Evolutionary conservation across 2,888 invertebrate genomes (phyloP).

Genomic region (Pyrrhosoma nymphula): DNA sequence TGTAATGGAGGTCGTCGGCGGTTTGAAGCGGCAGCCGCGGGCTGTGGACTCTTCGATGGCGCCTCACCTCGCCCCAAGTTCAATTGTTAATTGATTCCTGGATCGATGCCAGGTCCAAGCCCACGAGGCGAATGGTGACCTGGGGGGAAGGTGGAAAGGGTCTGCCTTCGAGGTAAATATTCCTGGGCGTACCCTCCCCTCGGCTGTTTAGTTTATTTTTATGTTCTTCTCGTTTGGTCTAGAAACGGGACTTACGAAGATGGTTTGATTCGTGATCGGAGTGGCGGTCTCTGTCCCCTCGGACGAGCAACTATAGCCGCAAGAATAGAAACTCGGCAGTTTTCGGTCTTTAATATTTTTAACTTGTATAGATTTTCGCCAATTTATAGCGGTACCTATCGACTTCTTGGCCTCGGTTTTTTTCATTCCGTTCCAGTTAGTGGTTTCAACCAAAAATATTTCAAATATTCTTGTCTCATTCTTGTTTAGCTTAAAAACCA

Average conservation of each 20-base stretch:
- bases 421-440: too few species aligned
- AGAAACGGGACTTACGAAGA: not conserved
- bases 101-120: not conserved
- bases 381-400: too few species aligned
- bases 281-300: too few species aligned
- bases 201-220: not conserved
- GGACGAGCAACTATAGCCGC: too few species aligned
- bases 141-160: not conserved
- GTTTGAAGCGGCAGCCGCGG: not conserved
- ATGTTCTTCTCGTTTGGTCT: not conserved
- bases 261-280: too few species aligned
- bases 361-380: too few species aligned
- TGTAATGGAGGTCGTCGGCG: slow-evolving; percentile 4
- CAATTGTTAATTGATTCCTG: not conserved
- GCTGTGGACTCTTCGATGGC: not conserved
- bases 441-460: too few species aligned
- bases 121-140: not conserved
- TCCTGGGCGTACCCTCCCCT: not conserved
- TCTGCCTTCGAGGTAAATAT: not conserved
- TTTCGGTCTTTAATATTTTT: too few species aligned
- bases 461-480: too few species aligned
- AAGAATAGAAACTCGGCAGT: too few species aligned
- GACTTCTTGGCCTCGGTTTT: too few species aligned
- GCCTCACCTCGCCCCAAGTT: not conserved
- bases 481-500: too few species aligned